These are phyloP conservation scores for Serinus canaria DNA, from an alignment of 2,113 vertebrate species.

Conservation along the genomic window DNA sequence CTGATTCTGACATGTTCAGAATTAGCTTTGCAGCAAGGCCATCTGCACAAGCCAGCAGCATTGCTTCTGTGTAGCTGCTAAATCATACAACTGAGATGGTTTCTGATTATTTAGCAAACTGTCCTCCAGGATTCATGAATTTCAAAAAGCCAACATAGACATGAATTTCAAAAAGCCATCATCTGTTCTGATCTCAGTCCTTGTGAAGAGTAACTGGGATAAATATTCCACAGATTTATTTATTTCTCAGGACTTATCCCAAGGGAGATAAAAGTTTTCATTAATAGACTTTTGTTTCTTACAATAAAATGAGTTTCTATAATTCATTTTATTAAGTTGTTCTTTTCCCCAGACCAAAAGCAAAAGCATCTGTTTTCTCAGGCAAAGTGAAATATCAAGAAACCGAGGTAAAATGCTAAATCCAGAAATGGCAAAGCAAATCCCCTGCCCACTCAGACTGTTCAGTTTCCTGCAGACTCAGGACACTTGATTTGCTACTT, in stretches of 20 bases:
- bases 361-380: neutral
- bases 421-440: neutral
- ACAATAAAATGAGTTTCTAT: neutral
- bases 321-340: neutral
- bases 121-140: neutral
- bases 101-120: neutral
- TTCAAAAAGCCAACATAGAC: neutral
- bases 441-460: neutral
- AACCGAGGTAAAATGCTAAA: neutral
- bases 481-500: neutral
- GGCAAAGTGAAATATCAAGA: neutral
- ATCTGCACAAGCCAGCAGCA: neutral
- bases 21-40: neutral
- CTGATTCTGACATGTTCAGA: neutral
- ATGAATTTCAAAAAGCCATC: neutral
- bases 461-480: neutral
- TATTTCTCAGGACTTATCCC: neutral
- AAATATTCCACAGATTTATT: neutral
- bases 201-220: neutral
- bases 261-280: neutral
- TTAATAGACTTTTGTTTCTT: neutral
- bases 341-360: neutral
- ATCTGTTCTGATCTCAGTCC: neutral
- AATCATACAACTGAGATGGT: neutral
- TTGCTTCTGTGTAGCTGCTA: neutral